These are phyloP conservation scores for Macaria notata DNA, from an alignment of 2,888 invertebrate species.

Conservation along the genomic window DNA sequence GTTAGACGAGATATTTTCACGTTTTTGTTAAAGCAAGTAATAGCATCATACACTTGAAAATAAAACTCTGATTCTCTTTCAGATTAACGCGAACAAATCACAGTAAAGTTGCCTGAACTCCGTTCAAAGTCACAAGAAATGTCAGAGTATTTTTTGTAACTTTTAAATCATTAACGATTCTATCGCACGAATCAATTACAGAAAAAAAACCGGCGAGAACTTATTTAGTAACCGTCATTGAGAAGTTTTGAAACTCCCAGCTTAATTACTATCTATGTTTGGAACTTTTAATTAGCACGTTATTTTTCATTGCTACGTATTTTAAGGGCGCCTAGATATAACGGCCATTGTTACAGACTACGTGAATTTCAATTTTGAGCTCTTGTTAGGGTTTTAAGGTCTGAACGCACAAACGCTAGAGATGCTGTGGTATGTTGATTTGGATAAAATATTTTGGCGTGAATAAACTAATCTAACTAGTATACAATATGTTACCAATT, in stretches of 20 bases:
- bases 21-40: too few relatives aligned
- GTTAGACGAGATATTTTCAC: too few relatives aligned
- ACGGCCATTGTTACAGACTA: conserved; percentile 6
- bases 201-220: conserved; percentile 1
- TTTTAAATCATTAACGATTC: background rate
- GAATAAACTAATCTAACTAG: too few relatives aligned
- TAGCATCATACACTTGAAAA: too few relatives aligned
- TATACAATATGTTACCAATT: too few relatives aligned
- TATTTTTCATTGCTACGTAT: conserved; percentile 13
- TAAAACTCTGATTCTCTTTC: too few relatives aligned
- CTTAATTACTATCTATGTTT: conserved; percentile 16
- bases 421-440: too few relatives aligned
- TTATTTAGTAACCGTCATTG: background rate
- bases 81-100: too few relatives aligned
- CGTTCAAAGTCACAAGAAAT: background rate
- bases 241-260: background rate
- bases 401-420: too few relatives aligned
- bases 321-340: conserved; percentile 13
- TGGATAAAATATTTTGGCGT: too few relatives aligned
- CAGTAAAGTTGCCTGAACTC: too few relatives aligned
- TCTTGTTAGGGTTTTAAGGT: conserved; percentile 7
- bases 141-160: background rate
- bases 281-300: conserved; percentile 14
- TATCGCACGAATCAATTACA: conserved; percentile 4
- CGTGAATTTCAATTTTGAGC: conserved; percentile 11